Conservation (phyloP, 2,113 vertebrate genomes). For the Actenoides lindsayi region DNA sequence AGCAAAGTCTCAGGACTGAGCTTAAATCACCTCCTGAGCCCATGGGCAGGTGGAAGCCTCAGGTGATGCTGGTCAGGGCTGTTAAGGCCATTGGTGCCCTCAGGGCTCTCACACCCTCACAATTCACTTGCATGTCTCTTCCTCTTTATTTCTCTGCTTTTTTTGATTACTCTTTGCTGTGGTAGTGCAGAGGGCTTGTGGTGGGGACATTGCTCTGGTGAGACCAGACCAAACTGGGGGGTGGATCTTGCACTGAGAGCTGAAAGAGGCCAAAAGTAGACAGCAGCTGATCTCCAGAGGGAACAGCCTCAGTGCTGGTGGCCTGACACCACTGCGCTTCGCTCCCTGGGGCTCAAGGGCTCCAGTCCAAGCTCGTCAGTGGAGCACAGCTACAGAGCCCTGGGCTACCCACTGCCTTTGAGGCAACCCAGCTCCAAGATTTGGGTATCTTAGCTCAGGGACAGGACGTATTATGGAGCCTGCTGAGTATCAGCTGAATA, state of each 20-base stretch:
- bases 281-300: background rate
- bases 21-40: background rate
- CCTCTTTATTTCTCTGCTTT: background rate
- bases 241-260: background rate
- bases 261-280: background rate
- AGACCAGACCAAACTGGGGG: background rate
- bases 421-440: background rate
- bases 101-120: background rate
- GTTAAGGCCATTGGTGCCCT: background rate
- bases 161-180: background rate
- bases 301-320: background rate
- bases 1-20: background rate
- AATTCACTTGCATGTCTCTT: background rate
- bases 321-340: background rate
- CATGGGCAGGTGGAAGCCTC: too few species aligned
- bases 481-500: background rate
- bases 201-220: background rate
- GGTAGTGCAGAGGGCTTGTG: background rate
- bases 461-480: fast-evolving
- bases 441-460: background rate
- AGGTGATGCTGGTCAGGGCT: background rate
- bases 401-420: background rate
- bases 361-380: background rate
- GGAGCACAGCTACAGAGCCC: background rate
- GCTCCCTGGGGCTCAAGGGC: background rate